phyloP scores from a whole-genome alignment of 2,113 vertebrate species.

The Scomber scombrus region DNA sequence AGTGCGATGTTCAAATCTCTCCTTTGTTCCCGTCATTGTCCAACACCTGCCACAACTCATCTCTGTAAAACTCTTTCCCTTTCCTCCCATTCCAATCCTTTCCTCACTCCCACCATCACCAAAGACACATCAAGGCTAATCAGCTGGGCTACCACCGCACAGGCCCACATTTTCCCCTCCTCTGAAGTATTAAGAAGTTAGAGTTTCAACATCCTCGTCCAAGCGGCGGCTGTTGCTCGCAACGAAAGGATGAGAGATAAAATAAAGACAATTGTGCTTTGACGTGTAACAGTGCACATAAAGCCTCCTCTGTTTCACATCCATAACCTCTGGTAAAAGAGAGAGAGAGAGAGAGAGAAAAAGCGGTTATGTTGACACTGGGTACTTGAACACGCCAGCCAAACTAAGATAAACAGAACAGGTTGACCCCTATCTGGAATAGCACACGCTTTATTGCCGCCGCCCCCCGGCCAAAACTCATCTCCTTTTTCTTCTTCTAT shows the following conservation, averaged over 20 bases:
- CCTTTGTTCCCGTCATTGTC: slow-evolving; percentile 73
- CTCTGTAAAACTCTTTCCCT: slow-evolving; percentile 50
- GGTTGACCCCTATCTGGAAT: slow-evolving; percentile 55
- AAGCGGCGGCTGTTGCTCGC: slow-evolving; percentile 9
- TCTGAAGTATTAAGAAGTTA: slow-evolving; percentile 47
- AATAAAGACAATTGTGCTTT: slow-evolving; percentile 39
- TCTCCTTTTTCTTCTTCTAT: slow-evolving; percentile 35
- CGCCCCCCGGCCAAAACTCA: slow-evolving; percentile 49
- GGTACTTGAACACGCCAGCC: slow-evolving; percentile 6
- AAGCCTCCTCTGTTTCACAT: slow-evolving; percentile 13
- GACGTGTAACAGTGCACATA: neutral
- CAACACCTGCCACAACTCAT: slow-evolving; percentile 77
- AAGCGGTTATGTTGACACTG: slow-evolving; percentile 32
- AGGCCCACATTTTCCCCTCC: slow-evolving; percentile 34
- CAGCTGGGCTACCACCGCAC: slow-evolving; percentile 34
- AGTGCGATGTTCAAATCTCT: slow-evolving; percentile 72
- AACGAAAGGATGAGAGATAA: slow-evolving; percentile 19
- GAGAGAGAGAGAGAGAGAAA: slow-evolving; percentile 1
- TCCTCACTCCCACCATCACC: slow-evolving; percentile 54
- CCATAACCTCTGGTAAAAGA: slow-evolving; percentile 41
- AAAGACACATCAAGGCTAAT: slow-evolving; percentile 56
- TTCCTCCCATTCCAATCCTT: slow-evolving; percentile 30
- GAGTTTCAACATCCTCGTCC: slow-evolving; percentile 25
- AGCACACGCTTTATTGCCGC: slow-evolving; percentile 23
- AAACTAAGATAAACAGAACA: slow-evolving; percentile 52